Percentiles rank a stretch among this genome's conserved stretches.
phyloP scores from a whole-genome alignment of 2,113 vertebrate species.

The Laticauda laticaudata region DNA sequence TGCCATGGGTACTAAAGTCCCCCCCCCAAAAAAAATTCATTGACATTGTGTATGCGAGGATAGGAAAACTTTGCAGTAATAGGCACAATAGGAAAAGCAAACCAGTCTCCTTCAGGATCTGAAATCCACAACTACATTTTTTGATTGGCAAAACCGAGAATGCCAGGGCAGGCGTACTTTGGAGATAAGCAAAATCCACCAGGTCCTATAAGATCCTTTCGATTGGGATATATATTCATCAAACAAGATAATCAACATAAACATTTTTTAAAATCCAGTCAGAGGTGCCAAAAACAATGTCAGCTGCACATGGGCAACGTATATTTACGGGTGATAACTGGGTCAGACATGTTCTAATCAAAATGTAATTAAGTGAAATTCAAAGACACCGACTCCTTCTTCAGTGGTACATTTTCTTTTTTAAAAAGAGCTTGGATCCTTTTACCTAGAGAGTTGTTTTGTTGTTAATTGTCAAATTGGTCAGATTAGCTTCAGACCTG shows the following conservation, averaged over 20 bases:
- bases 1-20: not conserved
- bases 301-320: not conserved
- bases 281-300: not conserved
- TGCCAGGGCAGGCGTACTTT: not conserved
- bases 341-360: not conserved
- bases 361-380: no score
- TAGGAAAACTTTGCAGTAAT: not conserved
- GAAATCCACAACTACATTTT: not conserved
- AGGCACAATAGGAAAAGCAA: not conserved
- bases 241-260: not conserved
- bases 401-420: not conserved
- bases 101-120: not conserved
- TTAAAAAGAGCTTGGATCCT: not conserved
- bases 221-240: not conserved
- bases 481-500: not conserved
- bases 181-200: not conserved
- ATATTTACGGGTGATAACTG: not conserved
- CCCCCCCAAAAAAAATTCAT: not conserved
- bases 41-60: not conserved
- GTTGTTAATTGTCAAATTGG: not conserved
- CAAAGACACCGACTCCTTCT: not conserved
- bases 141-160: not conserved
- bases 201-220: not conserved
- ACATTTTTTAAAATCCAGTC: not conserved
- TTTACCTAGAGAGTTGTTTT: not conserved